Conservation (phyloP, 2,113 vertebrate species). For the Daboia siamensis region DNA sequence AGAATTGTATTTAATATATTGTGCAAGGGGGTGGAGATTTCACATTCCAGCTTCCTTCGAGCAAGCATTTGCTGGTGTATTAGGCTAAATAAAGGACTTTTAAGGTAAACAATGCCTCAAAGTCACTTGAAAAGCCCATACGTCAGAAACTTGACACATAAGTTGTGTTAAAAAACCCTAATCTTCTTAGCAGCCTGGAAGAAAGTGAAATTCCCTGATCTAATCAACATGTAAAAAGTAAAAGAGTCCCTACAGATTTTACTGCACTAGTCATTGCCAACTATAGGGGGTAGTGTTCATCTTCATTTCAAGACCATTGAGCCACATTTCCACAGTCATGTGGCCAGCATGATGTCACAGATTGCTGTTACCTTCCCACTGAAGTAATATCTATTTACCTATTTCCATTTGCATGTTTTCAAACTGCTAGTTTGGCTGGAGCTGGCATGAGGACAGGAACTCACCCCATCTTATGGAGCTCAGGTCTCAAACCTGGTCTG, state of each 20-base stretch:
- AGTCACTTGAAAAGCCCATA: no score
- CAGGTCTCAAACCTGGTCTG: neutral
- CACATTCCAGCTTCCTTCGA: no score
- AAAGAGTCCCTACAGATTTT: neutral
- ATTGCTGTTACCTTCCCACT: neutral
- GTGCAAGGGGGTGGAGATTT: no score
- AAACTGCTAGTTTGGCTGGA: neutral
- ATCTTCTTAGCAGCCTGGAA: neutral
- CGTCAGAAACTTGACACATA: no score
- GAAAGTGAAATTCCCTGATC: neutral
- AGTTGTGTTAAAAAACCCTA: neutral
- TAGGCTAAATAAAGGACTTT: no score
- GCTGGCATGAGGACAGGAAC: neutral
- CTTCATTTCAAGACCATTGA: neutral
- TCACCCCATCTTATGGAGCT: neutral
- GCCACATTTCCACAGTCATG: neutral
- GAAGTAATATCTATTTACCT: neutral
- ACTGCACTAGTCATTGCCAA: neutral
- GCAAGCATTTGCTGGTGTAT: no score
- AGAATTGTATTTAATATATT: no score
- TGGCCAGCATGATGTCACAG: neutral
- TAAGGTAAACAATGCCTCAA: no score
- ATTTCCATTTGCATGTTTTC: neutral
- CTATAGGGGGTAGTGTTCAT: neutral
- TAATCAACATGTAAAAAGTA: neutral